Percentiles rank a stretch among this genome's conserved stretches.
phyloP scores from a whole-genome alignment of 2,113 vertebrate species.

The Euleptes europaea region DNA sequence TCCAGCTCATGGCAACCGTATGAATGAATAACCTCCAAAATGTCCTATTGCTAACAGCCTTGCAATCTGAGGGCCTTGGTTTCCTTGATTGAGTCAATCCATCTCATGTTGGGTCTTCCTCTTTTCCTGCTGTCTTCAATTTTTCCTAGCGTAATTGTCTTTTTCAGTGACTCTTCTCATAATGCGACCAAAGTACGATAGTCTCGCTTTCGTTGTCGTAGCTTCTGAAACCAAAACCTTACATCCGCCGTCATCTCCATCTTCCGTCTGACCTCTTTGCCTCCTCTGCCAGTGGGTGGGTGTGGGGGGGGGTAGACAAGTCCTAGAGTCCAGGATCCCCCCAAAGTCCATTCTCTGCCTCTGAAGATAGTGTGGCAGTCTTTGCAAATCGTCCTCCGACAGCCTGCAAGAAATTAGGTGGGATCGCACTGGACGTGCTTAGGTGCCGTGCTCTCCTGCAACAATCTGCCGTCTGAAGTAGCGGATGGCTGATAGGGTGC shows the following conservation, averaged over 20 bases:
- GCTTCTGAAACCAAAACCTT: not conserved
- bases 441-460: constrained; percentile 18
- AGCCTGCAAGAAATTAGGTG: not conserved
- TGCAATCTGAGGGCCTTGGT: no score
- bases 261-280: not conserved
- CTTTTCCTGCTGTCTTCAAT: no score
- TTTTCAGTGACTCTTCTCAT: no score
- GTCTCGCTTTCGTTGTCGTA: no score
- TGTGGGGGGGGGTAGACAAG: rapidly evolving
- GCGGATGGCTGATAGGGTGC: constrained; percentile 90
- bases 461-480: constrained; percentile 83
- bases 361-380: not conserved
- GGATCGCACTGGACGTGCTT: not conserved
- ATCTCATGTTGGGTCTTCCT: no score
- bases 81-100: no score
- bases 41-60: no score
- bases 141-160: no score
- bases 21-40: no score
- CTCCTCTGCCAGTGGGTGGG: not conserved
- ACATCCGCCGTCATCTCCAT: not conserved
- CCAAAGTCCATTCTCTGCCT: not conserved
- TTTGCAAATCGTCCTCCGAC: not conserved
- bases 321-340: constrained; percentile 24
- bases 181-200: no score
- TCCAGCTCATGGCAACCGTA: no score